Evolutionary conservation across 2,888 invertebrate species (phyloP).

Genomic region (Tachystola acroxantha): DNA sequence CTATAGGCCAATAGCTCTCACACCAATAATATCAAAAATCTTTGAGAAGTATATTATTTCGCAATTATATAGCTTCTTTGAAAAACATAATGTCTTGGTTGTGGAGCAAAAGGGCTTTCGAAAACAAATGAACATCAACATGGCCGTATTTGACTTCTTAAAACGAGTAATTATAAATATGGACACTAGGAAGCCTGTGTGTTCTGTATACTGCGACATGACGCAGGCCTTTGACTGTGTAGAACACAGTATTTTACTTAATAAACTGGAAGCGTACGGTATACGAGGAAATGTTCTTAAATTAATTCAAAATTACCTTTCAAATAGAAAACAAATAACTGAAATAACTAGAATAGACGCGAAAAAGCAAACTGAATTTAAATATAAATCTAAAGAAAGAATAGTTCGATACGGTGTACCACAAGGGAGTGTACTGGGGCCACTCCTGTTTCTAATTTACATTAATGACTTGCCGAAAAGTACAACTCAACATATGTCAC

Average conservation of each 20-base stretch:
- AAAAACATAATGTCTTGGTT: background rate
- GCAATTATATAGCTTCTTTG: too few relatives aligned
- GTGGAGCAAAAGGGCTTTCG: constrained; percentile 7
- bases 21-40: too few relatives aligned
- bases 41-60: too few relatives aligned
- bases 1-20: constrained; percentile 8
- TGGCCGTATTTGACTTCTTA: constrained; percentile 6
- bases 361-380: background rate
- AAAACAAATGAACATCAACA: constrained; percentile 1
- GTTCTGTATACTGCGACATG: constrained; percentile 4
- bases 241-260: background rate
- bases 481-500: too few relatives aligned
- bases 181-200: background rate
- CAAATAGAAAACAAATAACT: background rate
- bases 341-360: background rate
- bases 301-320: background rate
- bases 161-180: background rate
- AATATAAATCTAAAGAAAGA: background rate
- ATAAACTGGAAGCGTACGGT: background rate
- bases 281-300: background rate
- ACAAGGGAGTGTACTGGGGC: constrained; percentile 1
- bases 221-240: constrained; percentile 4
- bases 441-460: too few relatives aligned
- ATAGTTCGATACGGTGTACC: background rate
- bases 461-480: too few relatives aligned